Evolutionary conservation across 2,888 invertebrate species (phyloP).

Genomic region (Saturnia japonica): DNA sequence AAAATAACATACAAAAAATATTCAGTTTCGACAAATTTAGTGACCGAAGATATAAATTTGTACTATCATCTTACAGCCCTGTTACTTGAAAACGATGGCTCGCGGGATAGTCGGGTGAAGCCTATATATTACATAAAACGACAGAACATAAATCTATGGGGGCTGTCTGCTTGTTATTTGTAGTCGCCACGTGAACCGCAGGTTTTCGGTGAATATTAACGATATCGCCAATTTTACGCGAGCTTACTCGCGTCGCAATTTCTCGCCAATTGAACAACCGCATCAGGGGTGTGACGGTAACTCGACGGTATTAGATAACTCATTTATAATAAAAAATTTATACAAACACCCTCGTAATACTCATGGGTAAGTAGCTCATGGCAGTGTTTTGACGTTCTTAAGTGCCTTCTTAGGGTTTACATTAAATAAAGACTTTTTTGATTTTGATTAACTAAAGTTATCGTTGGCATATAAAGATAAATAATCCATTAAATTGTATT

Average conservation of each 20-base stretch:
- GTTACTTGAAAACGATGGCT: constrained; percentile 64
- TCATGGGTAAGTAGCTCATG: neutral
- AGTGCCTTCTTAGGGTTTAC: too few species aligned
- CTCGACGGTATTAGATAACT: constrained; percentile 48
- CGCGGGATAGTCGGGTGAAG: constrained; percentile 50
- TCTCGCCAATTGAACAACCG: constrained; percentile 81
- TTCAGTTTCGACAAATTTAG: neutral
- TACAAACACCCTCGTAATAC: constrained; percentile 26
- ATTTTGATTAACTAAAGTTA: too few species aligned
- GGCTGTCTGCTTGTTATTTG: constrained; percentile 77
- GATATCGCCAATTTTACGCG: constrained; percentile 81
- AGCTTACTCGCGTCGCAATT: constrained; percentile 80
- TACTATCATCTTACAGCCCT: constrained; percentile 28
- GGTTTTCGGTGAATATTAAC: constrained; percentile 82
- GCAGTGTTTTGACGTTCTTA: too few species aligned
- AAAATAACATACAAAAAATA: neutral
- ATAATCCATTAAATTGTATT: too few species aligned
- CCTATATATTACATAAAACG: constrained; percentile 79
- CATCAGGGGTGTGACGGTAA: constrained; percentile 56
- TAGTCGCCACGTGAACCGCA: constrained; percentile 78
- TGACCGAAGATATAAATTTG: constrained; percentile 31
- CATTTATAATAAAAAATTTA: constrained; percentile 47
- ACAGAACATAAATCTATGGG: constrained; percentile 77
- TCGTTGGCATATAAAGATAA: too few species aligned
- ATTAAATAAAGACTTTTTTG: too few species aligned